Base-by-base conservation (phyloP, 2,113 vertebrate species). In the Hippoglossus stenolepis region DNA sequence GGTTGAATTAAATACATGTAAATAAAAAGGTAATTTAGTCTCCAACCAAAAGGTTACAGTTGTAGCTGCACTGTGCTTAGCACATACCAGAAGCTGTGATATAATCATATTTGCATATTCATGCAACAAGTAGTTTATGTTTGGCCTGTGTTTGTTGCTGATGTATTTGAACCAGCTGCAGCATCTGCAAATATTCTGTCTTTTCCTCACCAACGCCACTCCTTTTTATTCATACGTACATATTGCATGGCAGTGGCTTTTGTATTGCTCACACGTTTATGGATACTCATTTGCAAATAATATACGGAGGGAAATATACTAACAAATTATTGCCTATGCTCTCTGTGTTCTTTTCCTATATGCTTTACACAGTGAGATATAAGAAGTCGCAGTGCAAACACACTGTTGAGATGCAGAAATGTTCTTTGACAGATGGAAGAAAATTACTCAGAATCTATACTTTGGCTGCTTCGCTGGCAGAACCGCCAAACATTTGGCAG, bases 381-480 rank as follows among this genome's bases (percentile, higher is more conserved):
- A 28, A 24, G 54, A 31, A 65, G 28, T 70, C 35, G 38, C 18
- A 49, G 7, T 45, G 21, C 24, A 51, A 83, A 69, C 63, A 68
- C 43, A 45, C n/a, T 74, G 79, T 31, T 67, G 10, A 61, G 63
- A 57, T 81, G 45, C 26, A 70, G 24, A 71, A 56, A 65, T 74
- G 79, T 28, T 73, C 15, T 61, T 26, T 82, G 59, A 84, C 77
- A 79, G 76, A 79, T 57, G 71, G 56, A 51, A 35, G 45, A 40
- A 24, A 58, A 67, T 76, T 15, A 57, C 38, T 71, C 10, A 21
- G 47, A 70, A 65, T 66, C 72, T 80, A 70, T 65, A 72, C 51
- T 69, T 88, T 69, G 47, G 56, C 63, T 65, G n/a, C 61, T 80
- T 80, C 23, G 57, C 65, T 73, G 65, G 56, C 69, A 65, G 66